Percentiles rank a stretch among this genome's conserved stretches.
phyloP scores from a whole-genome alignment of 2,888 invertebrate genomes.

The Lasioglossum lativentre region DNA sequence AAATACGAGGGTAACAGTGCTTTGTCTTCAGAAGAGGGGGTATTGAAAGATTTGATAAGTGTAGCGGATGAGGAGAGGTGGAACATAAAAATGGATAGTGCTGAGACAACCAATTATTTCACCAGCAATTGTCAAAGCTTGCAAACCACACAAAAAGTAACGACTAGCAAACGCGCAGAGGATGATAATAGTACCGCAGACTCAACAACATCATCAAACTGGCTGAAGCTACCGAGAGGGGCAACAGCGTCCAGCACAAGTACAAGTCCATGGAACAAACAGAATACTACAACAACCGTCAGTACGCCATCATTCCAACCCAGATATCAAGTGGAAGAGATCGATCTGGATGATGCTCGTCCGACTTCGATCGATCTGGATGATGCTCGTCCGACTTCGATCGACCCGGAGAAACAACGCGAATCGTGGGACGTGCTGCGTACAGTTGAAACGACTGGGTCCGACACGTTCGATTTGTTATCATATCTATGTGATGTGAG shows the following conservation, averaged over 20 bases:
- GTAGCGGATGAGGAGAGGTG: constrained; percentile 59
- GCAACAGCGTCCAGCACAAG: constrained; percentile 34
- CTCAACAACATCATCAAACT: constrained; percentile 54
- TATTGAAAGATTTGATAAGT: constrained; percentile 66
- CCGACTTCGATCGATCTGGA: constrained; percentile 61
- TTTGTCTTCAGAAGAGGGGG: constrained; percentile 75
- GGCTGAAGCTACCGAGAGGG: constrained; percentile 53
- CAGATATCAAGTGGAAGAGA: constrained; percentile 28
- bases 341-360: constrained; percentile 59
- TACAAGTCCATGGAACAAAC: constrained; percentile 50
- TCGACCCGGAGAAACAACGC: constrained; percentile 62
- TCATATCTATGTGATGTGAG: constrained; percentile 83
- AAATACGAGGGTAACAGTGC: constrained; percentile 78
- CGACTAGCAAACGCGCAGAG: constrained; percentile 56
- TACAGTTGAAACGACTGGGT: constrained; percentile 73
- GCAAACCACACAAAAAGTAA: constrained; percentile 42
- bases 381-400: constrained; percentile 53
- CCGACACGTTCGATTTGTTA: constrained; percentile 81
- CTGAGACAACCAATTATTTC: constrained; percentile 50
- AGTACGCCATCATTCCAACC: constrained; percentile 38
- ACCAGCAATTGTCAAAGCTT: constrained; percentile 43
- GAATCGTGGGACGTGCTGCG: constrained; percentile 74
- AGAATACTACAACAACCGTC: constrained; percentile 46
- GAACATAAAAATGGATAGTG: constrained; percentile 60
- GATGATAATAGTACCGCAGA: constrained; percentile 64